Percentiles rank a stretch among this genome's conserved stretches.
phyloP scores from a whole-genome alignment of 2,797 vertebrate genomes.

The Merluccius polli region DNA sequence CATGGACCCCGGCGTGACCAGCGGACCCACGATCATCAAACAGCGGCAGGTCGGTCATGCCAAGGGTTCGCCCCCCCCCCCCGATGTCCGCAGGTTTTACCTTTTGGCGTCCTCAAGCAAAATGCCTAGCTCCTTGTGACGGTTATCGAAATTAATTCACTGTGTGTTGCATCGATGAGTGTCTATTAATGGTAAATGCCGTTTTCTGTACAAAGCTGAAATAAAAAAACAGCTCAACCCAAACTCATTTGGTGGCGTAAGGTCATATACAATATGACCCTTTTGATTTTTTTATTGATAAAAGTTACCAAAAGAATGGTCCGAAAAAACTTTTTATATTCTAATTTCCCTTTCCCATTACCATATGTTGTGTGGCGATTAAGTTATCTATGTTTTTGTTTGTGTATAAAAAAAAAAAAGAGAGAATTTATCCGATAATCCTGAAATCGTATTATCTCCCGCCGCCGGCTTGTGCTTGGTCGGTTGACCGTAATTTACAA shows the following conservation, averaged over 20 bases:
- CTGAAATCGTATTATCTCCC: slow-evolving; percentile 57
- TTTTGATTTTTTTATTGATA: not conserved
- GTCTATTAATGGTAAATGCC: not conserved
- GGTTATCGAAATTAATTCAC: too few relatives aligned
- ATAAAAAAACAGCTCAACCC: not conserved
- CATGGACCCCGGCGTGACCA: slow-evolving; percentile 66
- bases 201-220: not conserved
- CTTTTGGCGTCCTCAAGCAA: not conserved
- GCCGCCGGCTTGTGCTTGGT: slow-evolving; percentile 39
- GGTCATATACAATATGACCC: too few relatives aligned
- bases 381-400: not conserved
- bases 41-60: slow-evolving; percentile 77
- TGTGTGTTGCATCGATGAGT: not conserved
- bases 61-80: not conserved
- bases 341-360: not conserved
- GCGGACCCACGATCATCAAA: slow-evolving; percentile 72
- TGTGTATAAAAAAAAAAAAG: not conserved
- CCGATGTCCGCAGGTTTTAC: not conserved
- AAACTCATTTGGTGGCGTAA: too few relatives aligned
- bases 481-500: slow-evolving; percentile 54
- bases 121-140: not conserved
- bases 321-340: not conserved
- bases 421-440: slow-evolving; percentile 3
- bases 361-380: not conserved
- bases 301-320: not conserved